Percentiles rank a stretch among this genome's conserved stretches.
phyloP scores from a whole-genome alignment of 2,113 vertebrate species.

The Meleagris gallopavo region DNA sequence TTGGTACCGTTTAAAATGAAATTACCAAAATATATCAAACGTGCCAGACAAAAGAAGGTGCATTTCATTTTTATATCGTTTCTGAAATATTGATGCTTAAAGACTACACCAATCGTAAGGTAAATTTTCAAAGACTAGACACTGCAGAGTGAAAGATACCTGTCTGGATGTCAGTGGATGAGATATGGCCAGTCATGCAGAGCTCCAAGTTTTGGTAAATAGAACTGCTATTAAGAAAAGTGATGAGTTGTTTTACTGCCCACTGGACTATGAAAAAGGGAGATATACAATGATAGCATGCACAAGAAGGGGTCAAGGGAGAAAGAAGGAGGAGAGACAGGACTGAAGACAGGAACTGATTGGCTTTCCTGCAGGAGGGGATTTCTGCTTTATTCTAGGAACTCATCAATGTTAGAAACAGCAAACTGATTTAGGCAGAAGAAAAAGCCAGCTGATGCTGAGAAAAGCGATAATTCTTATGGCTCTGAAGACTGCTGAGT shows the following conservation, averaged over 20 bases:
- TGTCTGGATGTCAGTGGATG: neutral
- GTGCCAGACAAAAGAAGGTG: neutral
- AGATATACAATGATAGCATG: neutral
- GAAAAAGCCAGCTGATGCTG: neutral
- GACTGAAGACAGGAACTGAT: neutral
- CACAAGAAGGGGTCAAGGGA: neutral
- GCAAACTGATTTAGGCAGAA: neutral
- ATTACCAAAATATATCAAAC: neutral
- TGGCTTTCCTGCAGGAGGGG: neutral
- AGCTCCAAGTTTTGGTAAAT: neutral
- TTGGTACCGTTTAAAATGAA: conserved; percentile 8
- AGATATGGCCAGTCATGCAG: neutral
- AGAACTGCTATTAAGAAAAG: neutral
- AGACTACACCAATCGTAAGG: neutral
- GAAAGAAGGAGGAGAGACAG: neutral
- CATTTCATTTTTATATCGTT: neutral
- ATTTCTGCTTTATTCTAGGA: neutral
- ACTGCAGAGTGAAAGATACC: neutral
- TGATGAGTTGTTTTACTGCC: neutral
- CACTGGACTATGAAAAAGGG: neutral
- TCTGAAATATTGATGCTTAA: neutral
- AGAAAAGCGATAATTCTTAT: neutral
- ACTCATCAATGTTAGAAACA: neutral
- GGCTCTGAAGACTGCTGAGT: neutral
- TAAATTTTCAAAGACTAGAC: neutral